Evolutionary conservation across 2,888 invertebrate genomes (phyloP), one percentile per base, ranked within the genome.

Genomic region (Tribolium freemani): DNA sequence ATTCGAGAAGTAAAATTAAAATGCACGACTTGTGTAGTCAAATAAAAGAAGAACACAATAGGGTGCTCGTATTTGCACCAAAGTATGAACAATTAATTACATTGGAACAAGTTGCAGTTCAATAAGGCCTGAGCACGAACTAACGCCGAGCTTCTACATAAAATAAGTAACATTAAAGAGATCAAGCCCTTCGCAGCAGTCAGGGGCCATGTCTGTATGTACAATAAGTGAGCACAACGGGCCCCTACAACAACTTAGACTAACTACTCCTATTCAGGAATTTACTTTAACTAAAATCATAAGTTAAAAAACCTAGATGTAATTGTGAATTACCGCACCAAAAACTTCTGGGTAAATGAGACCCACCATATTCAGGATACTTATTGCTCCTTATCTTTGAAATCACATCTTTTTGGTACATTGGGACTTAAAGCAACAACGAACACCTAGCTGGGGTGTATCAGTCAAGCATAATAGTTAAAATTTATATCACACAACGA

Each of bases 131-230:
- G 73, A 71, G 73, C 73, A 68, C 73, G 73, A 73, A 57, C 71
- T 61, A 73, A 53, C 58, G 73, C 56, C 73, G 71, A 73, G 71
- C 70, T 71, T 71, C 71, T 70, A 73, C 73, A 69, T 71, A 73
- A 80, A 80, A 77, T 79, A 80, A 81, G 81, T 82, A 80, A 80
- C 80, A 79, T 80, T 79, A 80, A 78, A 82, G 83, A 83, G 83
- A 83, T 83, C 83, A 83, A 83, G 82, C 83, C 83, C 81, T 80
- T 82, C 77, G 78, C 78, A 82, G 81, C 81, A 82, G 77, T 81
- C 79, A 79, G 79, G 79, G 81, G 80, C 80, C 80, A 80, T 78
- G 72, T 80, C 75, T 73, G 67, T 80, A 80, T 81, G 74, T 80
- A 81, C 80, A 82, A 2, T 16, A 16, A 75, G 74, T 76, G 80